Evolutionary conservation across 2,888 invertebrate genomes (phyloP), one percentile per base, ranked within the genome.

Genomic region (Chamaedrilus cognettii): DNA sequence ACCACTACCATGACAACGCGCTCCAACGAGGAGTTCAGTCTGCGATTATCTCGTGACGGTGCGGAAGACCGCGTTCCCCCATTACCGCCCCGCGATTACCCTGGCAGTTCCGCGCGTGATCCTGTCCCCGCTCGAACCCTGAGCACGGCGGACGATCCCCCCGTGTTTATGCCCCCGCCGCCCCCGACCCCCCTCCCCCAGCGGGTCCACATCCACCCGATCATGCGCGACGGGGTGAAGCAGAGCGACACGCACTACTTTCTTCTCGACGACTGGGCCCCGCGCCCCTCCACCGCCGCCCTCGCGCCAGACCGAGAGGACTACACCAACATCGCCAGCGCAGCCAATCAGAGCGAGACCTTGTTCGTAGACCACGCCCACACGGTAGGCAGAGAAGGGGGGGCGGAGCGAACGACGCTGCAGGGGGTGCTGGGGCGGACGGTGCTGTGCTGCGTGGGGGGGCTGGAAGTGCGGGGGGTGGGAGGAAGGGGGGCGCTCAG

Each of bases 161-260:
- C n/a, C n/a, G n/a, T n/a, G n/a, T n/a, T n/a, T n/a, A 15, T 52
- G 26, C 55, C 55, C 11, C 23, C 28, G 23, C 28, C 55, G 28
- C 55, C 26, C 55, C 28, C 11, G 11, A 7, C 15, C 5, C 28
- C 7, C 11, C 55, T 7, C 7, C 11, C 11, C 11, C 19, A 52
- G 5, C 11, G 26, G 26, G 5, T 26, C 23, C 15, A 52, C 11
- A 52, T 52, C 7, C 55, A 52, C 26, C 55, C 55, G 19, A 52
- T 52, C 26, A 19, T 52, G 26, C 55, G 26, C 11, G 26, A 52
- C 28, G 55, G 55, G 28, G 26, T 19, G 7, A 52, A 52, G 26
- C 15, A 19, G 7, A 52, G 55, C 26, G 55, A 52, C 11, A 52
- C 55, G 7, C 55, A 52, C 26, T 52, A 52, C 26, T 52, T 52